Evolutionary conservation across 2,797 vertebrate genomes (phyloP), one percentile per base, ranked within the genome.

Genomic region (Ctenopoma multispine): DNA sequence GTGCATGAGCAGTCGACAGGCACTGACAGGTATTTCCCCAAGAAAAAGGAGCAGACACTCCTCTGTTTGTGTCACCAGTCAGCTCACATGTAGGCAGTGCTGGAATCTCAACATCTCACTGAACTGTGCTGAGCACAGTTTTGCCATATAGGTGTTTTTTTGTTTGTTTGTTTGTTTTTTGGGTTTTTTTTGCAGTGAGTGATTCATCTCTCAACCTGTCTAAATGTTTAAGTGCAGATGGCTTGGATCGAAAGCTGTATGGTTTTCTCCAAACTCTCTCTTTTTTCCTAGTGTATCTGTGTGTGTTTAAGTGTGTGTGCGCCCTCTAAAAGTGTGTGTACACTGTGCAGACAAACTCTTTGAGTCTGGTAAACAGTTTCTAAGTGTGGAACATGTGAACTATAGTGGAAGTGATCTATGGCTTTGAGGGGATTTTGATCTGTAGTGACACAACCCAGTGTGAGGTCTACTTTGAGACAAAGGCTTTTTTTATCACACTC

Each of bases 381-480:
- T 82, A 82, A 86, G 86, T 87, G 88, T 85, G 90, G 86, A 90
- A 89, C 86, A 87, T 90, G 86, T 92, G 90, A 92, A 91, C 89
- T 91, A 82, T 88, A 91, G 90, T 89, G 87, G 87, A 90, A 91
- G 88, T 89, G 90, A 92, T 92, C 90, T 92, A 78, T 90, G 89
- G 89, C 89, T 92, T 90, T 92, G 86, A 92, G 91, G 89, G 87
- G 86, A 90, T 92, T 91, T 90, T 92, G 89, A 92, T 93, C 81
- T 84, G 85, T 77, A 90, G 88, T 90, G 92, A 92, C 91, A 92
- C 91, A 90, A 91, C 85, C 80, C 91, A 86, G 88, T 91, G 89
- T 92, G 92, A 91, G 85, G 89, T 91, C 90, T 90, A 85, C 89
- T 91, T 89, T 89, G 85, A 90, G 90, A 90, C 61, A 69, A 82